Conservation (phyloP, 1,140 invertebrate genomes). For the Drosophila yakuba region DNA sequence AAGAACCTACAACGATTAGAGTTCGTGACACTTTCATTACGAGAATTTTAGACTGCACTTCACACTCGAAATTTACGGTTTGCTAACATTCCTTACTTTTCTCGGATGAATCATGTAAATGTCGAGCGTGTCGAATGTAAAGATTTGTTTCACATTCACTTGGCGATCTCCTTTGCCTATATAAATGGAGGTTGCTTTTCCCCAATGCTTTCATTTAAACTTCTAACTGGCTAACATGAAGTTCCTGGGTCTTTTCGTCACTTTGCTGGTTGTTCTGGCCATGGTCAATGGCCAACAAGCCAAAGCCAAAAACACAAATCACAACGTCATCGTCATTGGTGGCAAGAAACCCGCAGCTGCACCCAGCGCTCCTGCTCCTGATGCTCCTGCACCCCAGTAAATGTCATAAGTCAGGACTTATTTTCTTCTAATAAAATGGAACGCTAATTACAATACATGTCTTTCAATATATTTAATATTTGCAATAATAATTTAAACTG, state of each 20-base stretch:
- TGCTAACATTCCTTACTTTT: background rate
- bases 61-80: background rate
- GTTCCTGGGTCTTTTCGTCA: constrained; percentile 1
- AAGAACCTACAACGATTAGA: constrained; percentile 33
- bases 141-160: constrained; percentile 1
- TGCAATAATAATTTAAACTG: no score
- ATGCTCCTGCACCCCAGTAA: background rate
- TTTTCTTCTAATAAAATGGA: constrained; percentile 1
- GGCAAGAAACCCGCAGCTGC: background rate
- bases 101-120: background rate
- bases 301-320: background rate
- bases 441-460: background rate
- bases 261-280: constrained; percentile 1
- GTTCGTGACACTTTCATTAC: constrained; percentile 11
- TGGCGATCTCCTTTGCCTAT: background rate
- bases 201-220: background rate
- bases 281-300: background rate
- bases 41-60: background rate
- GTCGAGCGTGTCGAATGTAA: background rate
- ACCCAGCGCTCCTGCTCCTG: background rate
- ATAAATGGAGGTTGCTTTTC: background rate
- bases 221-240: constrained; percentile 5
- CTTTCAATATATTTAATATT: no score
- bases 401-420: background rate
- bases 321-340: constrained; percentile 7